Percentiles rank a stretch among this genome's conserved stretches.
phyloP scores from a whole-genome alignment of 2,113 vertebrate species.

The Camelus dromedarius region DNA sequence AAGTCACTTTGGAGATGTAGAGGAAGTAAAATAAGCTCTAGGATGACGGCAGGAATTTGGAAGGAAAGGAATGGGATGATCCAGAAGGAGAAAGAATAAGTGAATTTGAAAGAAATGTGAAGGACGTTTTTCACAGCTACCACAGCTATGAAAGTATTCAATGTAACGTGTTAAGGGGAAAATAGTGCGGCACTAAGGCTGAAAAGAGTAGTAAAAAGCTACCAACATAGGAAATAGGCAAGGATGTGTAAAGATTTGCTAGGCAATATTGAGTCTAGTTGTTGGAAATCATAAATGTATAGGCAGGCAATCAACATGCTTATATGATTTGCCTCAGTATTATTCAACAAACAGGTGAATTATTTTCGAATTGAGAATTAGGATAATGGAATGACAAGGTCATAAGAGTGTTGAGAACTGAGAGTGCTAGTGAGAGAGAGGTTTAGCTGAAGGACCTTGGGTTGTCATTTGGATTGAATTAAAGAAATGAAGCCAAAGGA shows the following conservation, averaged over 20 bases:
- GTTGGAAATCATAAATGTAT: not conserved
- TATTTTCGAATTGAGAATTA: not conserved
- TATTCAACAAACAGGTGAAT: not conserved
- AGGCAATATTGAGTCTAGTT: not conserved
- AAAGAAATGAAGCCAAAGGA: slow-evolving; percentile 36
- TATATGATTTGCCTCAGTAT: not conserved
- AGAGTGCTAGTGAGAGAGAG: not conserved
- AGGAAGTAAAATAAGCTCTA: not conserved
- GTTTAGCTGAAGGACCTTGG: not conserved
- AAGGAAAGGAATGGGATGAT: not conserved
- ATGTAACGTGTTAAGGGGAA: not conserved
- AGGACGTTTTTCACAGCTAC: not conserved
- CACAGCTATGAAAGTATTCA: not conserved
- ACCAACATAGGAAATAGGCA: not conserved
- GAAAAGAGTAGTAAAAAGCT: not conserved
- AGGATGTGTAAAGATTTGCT: not conserved
- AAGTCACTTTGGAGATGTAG: not conserved
- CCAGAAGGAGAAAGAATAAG: not conserved
- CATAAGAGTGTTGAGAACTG: not conserved
- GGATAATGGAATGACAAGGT: not conserved
- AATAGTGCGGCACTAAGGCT: not conserved
- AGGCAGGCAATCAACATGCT: not conserved
- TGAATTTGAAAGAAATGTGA: slow-evolving; percentile 5
- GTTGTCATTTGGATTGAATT: not conserved
- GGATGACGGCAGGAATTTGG: not conserved